Base-by-base conservation (phyloP, 2,888 invertebrate genomes). In the Rutpela maculata region DNA sequence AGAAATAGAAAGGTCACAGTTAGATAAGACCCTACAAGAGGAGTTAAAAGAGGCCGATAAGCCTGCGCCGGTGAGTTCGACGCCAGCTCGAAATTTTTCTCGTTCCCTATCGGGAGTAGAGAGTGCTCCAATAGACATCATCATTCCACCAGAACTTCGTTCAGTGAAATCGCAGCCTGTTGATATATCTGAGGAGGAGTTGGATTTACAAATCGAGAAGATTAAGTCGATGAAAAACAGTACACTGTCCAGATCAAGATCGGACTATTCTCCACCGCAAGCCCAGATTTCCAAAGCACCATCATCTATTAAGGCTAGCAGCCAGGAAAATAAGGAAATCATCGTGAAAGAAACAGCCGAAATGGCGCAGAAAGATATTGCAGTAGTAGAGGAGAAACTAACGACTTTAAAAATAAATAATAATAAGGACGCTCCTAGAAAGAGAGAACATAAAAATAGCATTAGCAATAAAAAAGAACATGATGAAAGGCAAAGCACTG, bases 91-190 rank as follows among this genome's bases (percentile, higher is more conserved):
- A 19, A 59, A 22, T 19, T 70, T 70, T 63, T 74, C 77, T 18
- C 75, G 89, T 75, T 91, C 92, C 19, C 90, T 93, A 75, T 88
- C 91, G 7, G 88, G 92, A 68, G 91, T 93, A 75, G 91, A 94
- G 88, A 93, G 94, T 56, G 91, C 93, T 69, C 95, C 95, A 5
- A 95, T 95, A 85, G 93, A 94, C 87, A 95, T 95, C 79, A 83
- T 89, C 9, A 84, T 89, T 19, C 90, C 90, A n/a, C 86, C 84
- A 31, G 87, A 89, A 78, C 76, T 88, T 35, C 86, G 88, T 60
- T 84, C 87, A 12, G 81, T 84, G 6, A 88, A 86, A 74, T 92
- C 93, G 65, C 91, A 92, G 60, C 92, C 93, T 26, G 88, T 92
- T 68, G 90, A 93, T 80, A 90, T 93, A 80, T 93, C 93, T 70